Percentiles rank a stretch among this genome's conserved stretches.
phyloP scores from a whole-genome alignment of 2,797 vertebrate species.

The Pipistrellus kuhlii region DNA sequence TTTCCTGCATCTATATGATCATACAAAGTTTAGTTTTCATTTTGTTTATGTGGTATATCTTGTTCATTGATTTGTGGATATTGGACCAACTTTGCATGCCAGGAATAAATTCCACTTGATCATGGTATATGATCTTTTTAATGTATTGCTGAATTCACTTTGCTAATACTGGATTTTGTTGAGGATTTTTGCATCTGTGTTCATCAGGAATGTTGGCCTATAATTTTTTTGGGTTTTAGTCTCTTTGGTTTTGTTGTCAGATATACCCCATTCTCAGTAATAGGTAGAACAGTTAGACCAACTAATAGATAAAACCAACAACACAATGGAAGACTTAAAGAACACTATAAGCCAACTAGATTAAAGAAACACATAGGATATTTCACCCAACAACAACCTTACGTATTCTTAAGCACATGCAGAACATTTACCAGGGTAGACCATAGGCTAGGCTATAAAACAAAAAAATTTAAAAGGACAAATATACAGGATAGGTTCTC shows the following conservation, averaged over 20 bases:
- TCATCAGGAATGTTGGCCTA: background rate
- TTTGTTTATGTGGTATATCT: background rate
- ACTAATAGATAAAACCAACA: background rate
- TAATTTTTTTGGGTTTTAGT: background rate
- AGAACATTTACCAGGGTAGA: background rate
- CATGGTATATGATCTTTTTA: background rate
- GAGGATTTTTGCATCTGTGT: background rate
- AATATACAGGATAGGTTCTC: background rate
- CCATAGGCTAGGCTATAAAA: background rate
- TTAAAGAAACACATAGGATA: background rate
- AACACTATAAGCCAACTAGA: background rate
- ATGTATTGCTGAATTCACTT: background rate
- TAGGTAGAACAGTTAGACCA: background rate
- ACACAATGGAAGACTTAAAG: background rate
- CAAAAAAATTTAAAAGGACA: background rate
- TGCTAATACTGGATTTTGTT: background rate
- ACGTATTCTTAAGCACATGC: background rate
- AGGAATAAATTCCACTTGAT: background rate
- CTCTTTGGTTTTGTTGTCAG: background rate
- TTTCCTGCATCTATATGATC: background rate
- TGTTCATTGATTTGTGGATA: background rate
- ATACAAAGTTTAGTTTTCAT: background rate
- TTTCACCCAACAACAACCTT: background rate
- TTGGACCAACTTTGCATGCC: background rate
- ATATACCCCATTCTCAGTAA: background rate